These are phyloP conservation scores for Gnathonemus echidnorhynchus DNA, from an alignment of 2,113 vertebrate species.

Conservation along the genomic window DNA sequence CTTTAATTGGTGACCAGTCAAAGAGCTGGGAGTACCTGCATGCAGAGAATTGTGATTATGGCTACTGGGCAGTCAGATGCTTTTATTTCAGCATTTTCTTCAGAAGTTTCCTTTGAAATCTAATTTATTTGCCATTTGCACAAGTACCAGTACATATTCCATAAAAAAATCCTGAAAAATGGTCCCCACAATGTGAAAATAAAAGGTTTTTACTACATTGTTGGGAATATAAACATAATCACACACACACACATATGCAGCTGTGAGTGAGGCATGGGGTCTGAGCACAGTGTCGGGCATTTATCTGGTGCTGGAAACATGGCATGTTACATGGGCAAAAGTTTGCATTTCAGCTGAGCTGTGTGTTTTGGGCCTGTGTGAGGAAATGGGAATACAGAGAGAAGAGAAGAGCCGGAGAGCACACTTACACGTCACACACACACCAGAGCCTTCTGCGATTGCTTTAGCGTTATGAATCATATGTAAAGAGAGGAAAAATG, in stretches of 20 bases:
- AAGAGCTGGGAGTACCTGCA: not conserved
- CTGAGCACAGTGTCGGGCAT: not conserved
- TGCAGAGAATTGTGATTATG: not conserved
- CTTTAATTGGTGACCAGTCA: not conserved
- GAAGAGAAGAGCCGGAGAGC: not conserved
- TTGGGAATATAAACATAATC: too few species aligned
- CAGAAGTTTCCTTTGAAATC: not conserved
- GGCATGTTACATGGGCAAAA: not conserved
- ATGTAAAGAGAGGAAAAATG: not conserved
- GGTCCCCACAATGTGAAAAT: too few species aligned
- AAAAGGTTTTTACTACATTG: too few species aligned
- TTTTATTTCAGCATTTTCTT: not conserved
- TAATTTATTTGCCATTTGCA: not conserved
- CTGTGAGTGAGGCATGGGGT: not conserved
- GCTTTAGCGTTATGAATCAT: not conserved
- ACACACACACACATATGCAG: not conserved
- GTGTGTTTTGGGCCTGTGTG: not conserved
- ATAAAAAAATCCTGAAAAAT: too few species aligned
- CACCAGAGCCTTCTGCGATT: not conserved
- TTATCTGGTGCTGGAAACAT: not conserved
- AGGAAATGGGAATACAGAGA: not conserved
- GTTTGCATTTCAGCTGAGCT: not conserved
- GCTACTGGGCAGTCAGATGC: not conserved
- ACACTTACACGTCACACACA: not conserved
- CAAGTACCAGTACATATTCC: not conserved